phyloP scores from a whole-genome alignment of 2,113 vertebrate genomes.

The Scartelaos histophorus region DNA sequence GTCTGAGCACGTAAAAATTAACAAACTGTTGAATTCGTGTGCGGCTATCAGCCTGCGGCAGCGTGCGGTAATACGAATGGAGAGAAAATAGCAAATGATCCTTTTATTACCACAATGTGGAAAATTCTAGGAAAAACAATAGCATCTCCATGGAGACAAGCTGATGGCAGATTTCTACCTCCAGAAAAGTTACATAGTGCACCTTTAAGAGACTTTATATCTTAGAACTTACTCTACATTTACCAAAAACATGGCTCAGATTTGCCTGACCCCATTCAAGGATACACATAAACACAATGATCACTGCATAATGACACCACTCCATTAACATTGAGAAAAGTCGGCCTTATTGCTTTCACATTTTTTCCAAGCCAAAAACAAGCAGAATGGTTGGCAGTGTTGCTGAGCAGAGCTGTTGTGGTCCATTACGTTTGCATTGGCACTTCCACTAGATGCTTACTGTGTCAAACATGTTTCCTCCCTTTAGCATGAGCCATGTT shows the following conservation, averaged over 20 bases:
- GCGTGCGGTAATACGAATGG: too few relatives aligned
- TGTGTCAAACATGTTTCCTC: slow-evolving; percentile 26
- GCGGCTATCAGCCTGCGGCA: too few relatives aligned
- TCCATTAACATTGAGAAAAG: background rate
- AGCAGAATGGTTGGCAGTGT: slow-evolving; percentile 15
- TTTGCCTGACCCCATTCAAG: background rate
- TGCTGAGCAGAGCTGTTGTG: slow-evolving; percentile 11
- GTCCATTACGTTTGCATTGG: slow-evolving; percentile 32
- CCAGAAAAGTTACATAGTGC: too few relatives aligned
- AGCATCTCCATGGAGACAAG: too few relatives aligned
- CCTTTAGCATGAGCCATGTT: slow-evolving; percentile 27
- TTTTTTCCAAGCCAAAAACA: slow-evolving; percentile 17
- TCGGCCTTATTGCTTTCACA: background rate
- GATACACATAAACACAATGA: background rate
- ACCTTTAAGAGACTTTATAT: background rate
- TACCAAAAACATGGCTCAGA: background rate
- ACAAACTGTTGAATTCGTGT: too few relatives aligned
- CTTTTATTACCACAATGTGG: too few relatives aligned
- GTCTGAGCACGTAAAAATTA: too few relatives aligned
- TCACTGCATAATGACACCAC: background rate
- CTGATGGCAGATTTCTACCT: too few relatives aligned
- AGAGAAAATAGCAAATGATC: too few relatives aligned
- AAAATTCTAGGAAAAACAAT: too few relatives aligned
- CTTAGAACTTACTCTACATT: background rate
- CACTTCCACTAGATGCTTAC: slow-evolving; percentile 16